Evolutionary conservation across 2,797 vertebrate genomes (phyloP).

Genomic region (Phalloptychus januarius): DNA sequence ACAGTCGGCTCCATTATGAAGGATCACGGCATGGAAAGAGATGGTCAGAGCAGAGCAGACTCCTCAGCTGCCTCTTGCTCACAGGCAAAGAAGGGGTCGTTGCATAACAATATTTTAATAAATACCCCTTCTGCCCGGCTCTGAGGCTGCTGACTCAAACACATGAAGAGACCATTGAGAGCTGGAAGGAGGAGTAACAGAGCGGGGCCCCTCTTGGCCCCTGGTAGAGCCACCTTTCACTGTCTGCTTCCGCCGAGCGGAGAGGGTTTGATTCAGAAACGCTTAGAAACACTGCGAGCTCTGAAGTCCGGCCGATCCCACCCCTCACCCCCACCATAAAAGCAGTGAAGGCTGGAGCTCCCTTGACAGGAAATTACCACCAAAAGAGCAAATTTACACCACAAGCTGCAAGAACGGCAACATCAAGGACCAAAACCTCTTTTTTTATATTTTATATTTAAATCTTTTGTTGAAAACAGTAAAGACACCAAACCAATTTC

Average conservation of each 20-base stretch:
- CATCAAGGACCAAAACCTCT: slow-evolving; percentile 22
- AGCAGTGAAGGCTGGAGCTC: slow-evolving; percentile 83
- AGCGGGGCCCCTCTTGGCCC: slow-evolving; percentile 79
- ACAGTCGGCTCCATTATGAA: slow-evolving; percentile 94
- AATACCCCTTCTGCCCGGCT: slow-evolving; percentile 78
- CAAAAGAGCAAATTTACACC: slow-evolving; percentile 82
- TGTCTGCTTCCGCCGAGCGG: slow-evolving; percentile 83
- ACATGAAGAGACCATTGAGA: slow-evolving; percentile 85
- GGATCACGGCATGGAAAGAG: slow-evolving; percentile 87
- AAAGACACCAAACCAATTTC: not conserved
- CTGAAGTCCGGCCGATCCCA: slow-evolving; percentile 83
- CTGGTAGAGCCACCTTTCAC: slow-evolving; percentile 86
- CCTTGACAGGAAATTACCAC: slow-evolving; percentile 89
- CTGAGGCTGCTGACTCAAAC: slow-evolving; percentile 75
- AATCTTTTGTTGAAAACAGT: not conserved
- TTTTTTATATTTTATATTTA: not conserved
- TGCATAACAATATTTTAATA: slow-evolving; percentile 94
- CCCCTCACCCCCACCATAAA: slow-evolving; percentile 76
- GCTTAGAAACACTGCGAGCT: slow-evolving; percentile 81
- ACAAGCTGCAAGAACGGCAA: slow-evolving; percentile 34
- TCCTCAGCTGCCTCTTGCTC: slow-evolving; percentile 89
- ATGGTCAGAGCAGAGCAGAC: slow-evolving; percentile 84
- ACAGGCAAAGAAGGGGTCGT: slow-evolving; percentile 91
- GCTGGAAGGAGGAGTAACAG: slow-evolving; percentile 78
- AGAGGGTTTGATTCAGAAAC: slow-evolving; percentile 79